Evolutionary conservation across 2,797 vertebrate genomes (phyloP), one percentile per base, ranked within the genome.

Genomic region (Protonibea diacanthus): DNA sequence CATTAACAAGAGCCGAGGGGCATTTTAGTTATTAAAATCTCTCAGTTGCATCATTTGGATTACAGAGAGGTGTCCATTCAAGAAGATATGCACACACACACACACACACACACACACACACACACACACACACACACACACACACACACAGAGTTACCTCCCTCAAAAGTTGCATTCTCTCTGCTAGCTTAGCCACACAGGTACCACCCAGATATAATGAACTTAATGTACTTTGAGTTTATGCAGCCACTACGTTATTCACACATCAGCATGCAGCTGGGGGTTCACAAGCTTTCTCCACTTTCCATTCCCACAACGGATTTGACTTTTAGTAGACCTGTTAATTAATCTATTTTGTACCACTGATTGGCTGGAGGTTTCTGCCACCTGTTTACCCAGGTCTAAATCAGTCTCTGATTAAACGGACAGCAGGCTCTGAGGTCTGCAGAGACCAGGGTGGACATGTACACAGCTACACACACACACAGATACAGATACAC

Each of bases 301-400:
- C 81, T 80, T 89, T 79, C 65, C 25, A 25, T 71, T 60, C 76
- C 76, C 82, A 82, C 67, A 51, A 52, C 71, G 82, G 85, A 83
- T 84, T 88, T 64, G 83, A 88, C 87, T 84, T 85, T 78, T 87
- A 61, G 84, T 49, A 78, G 82, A 86, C 81, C 74, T 76, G 78
- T 81, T 93, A 92, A 93, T 92, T 89, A 90, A 93, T 92, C 87
- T 65, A 83, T 89, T 91, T 90, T 93, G 91, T 91, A 78, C 48
- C 82, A 33, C 84, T 94, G 90, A 93, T 94, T 93, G 92, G 90
- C 86, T 92, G 85, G 90, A 91, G 92, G 83, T 89, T 91, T 90
- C 85, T 72, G 82, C 92, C 91, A 93, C 92, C 92, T 94, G 93
- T 93, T 94, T 93, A 93, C 83, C 68, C 84, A 87, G 84, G 83